A percentile compares a stretch with the other conserved stretches of the same genome.
phyloP scores from a whole-genome alignment of 1,140 invertebrate genomes.

The Mycetomoellerius zeteki region DNA sequence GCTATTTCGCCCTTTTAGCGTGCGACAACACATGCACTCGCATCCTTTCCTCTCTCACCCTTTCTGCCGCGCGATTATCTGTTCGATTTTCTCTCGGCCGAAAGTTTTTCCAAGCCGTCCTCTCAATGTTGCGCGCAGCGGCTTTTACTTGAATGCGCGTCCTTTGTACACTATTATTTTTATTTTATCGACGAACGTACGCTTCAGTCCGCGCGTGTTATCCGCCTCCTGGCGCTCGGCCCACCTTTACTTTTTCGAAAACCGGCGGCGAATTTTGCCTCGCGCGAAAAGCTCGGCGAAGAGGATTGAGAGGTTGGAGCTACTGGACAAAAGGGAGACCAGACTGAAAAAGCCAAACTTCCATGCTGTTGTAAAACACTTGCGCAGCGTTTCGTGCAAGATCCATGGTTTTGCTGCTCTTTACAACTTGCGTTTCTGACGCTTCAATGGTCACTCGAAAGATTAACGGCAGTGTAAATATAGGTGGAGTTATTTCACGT shows the following conservation, averaged over 20 bases:
- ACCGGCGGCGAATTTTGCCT: neutral
- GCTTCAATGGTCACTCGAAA: constrained; percentile 14
- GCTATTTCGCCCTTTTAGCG: constrained; percentile 18
- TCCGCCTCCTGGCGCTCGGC: neutral
- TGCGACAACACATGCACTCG: neutral
- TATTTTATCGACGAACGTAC: constrained; percentile 28
- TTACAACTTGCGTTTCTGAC: constrained; percentile 5
- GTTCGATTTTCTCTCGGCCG: neutral
- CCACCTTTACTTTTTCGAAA: constrained; percentile 27
- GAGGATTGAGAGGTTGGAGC: neutral
- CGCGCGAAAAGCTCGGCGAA: constrained; percentile 13
- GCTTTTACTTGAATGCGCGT: constrained; percentile 17
- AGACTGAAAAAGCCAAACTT: constrained; percentile 31
- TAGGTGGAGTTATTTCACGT: neutral
- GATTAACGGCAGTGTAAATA: constrained; percentile 24
- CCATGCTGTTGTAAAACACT: constrained; percentile 39
- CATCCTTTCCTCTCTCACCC: neutral
- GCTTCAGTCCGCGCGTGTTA: constrained; percentile 2
- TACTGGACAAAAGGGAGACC: constrained; percentile 28
- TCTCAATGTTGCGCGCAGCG: neutral
- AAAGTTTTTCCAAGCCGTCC: neutral
- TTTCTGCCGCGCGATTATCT: neutral
- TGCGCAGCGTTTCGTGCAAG: neutral
- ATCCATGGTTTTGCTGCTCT: constrained; percentile 7
- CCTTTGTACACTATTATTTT: constrained; percentile 41